Evolutionary conservation across 2,113 vertebrate genomes (phyloP).

Genomic region (Proterorhinus semilunaris): DNA sequence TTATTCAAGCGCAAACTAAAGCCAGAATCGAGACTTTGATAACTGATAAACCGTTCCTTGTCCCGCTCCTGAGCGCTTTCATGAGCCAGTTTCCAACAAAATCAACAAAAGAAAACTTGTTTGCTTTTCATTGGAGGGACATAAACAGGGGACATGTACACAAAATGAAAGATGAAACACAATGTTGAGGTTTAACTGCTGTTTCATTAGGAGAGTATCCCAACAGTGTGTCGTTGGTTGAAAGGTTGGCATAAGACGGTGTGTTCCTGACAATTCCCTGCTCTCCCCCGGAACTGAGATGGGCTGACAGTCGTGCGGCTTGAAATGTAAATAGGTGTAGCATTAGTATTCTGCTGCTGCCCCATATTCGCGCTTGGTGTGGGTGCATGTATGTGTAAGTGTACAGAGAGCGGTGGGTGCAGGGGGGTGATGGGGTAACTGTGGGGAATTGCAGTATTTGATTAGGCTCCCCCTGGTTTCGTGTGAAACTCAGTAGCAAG

Average conservation of each 20-base stretch:
- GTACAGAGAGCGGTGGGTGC: constrained; percentile 15
- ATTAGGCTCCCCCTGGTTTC: constrained; percentile 58
- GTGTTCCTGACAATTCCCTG: constrained; percentile 55
- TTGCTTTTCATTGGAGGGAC: not conserved
- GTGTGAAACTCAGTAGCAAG: constrained; percentile 60
- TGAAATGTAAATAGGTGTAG: constrained; percentile 65
- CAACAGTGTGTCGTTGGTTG: constrained; percentile 30
- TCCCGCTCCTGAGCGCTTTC: constrained; percentile 18
- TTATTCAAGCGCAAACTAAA: constrained; percentile 10
- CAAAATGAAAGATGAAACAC: constrained; percentile 41
- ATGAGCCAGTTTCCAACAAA: constrained; percentile 6
- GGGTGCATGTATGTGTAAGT: constrained; percentile 37
- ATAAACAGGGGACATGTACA: constrained; percentile 49
- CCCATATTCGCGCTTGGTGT: constrained; percentile 34
- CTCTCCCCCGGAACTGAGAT: constrained; percentile 38
- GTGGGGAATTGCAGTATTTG: constrained; percentile 65
- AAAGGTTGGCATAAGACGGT: constrained; percentile 42
- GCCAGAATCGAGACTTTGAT: constrained; percentile 35
- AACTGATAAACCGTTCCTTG: constrained; percentile 11
- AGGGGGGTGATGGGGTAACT: constrained; percentile 26
- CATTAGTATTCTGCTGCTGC: constrained; percentile 61
- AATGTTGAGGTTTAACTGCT: constrained; percentile 16
- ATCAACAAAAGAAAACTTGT: constrained; percentile 2
- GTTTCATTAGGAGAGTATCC: constrained; percentile 38
- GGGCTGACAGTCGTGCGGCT: constrained; percentile 52